Evolutionary conservation across 1,140 invertebrate genomes (phyloP).

Genomic region (Ericerus pela): DNA sequence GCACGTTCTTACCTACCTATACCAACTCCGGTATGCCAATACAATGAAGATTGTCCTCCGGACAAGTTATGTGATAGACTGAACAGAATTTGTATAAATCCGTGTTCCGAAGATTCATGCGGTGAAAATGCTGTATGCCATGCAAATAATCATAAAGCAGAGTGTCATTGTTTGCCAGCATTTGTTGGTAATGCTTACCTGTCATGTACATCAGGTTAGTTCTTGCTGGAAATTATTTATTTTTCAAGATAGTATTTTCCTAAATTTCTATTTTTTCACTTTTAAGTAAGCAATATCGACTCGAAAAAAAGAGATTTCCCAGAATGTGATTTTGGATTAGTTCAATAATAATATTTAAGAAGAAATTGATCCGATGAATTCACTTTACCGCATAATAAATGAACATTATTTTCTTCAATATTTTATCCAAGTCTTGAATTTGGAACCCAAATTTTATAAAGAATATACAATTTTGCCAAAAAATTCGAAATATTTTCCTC

Average conservation of each 20-base stretch:
- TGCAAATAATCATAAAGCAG: slow-evolving; percentile 55
- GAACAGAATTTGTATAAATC: slow-evolving; percentile 66
- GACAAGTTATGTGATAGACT: slow-evolving; percentile 63
- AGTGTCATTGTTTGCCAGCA: slow-evolving; percentile 60
- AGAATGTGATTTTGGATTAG: too few species aligned
- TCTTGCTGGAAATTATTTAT: background rate
- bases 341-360: too few species aligned
- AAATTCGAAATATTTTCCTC: too few species aligned
- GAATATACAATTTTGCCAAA: too few species aligned
- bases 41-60: slow-evolving; percentile 75
- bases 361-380: too few species aligned
- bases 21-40: slow-evolving; percentile 61
- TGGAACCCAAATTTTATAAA: too few species aligned
- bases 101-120: slow-evolving; percentile 65
- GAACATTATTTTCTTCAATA: too few species aligned
- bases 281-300: too few species aligned
- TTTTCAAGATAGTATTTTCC: background rate
- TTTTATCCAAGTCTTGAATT: too few species aligned
- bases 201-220: slow-evolving; percentile 45
- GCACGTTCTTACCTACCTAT: slow-evolving; percentile 29
- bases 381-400: too few species aligned
- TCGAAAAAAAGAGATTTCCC: too few species aligned
- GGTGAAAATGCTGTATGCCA: slow-evolving; percentile 69
- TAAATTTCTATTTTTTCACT: too few species aligned
- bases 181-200: slow-evolving; percentile 64